A percentile compares a stretch with the other conserved stretches of the same genome.
Conservation (phyloP, 2,113 vertebrate genomes). For the Donacobius atricapilla region DNA sequence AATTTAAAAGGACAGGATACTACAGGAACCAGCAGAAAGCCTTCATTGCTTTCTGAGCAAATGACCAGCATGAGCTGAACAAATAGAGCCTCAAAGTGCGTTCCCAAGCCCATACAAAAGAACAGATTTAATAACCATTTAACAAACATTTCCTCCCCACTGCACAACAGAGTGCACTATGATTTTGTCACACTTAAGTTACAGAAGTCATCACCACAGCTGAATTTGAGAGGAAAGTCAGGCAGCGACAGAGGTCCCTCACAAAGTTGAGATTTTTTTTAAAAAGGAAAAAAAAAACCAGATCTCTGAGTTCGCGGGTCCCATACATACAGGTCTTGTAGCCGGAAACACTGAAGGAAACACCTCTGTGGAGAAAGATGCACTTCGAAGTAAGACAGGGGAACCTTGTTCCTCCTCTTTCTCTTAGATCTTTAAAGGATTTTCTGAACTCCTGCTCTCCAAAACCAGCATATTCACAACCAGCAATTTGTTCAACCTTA, state of each 20-base stretch:
- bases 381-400: background rate
- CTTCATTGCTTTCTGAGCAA: background rate
- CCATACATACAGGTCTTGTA: background rate
- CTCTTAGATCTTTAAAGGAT: background rate
- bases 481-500: background rate
- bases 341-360: background rate
- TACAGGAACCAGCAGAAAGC: background rate
- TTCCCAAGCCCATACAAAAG: background rate
- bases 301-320: background rate
- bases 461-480: background rate
- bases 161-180: background rate
- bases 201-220: background rate
- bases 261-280: fast-evolving
- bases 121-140: background rate
- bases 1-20: background rate
- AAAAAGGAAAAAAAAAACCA: background rate
- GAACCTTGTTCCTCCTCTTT: background rate
- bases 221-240: background rate
- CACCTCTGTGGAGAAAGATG: background rate
- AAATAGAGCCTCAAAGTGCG: background rate
- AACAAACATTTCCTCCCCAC: background rate
- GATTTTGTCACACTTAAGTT: background rate
- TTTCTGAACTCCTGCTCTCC: background rate
- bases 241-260: background rate
- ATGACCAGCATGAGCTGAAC: background rate